phyloP scores from a whole-genome alignment of 2,888 invertebrate species.

The Onchidella celtica region DNA sequence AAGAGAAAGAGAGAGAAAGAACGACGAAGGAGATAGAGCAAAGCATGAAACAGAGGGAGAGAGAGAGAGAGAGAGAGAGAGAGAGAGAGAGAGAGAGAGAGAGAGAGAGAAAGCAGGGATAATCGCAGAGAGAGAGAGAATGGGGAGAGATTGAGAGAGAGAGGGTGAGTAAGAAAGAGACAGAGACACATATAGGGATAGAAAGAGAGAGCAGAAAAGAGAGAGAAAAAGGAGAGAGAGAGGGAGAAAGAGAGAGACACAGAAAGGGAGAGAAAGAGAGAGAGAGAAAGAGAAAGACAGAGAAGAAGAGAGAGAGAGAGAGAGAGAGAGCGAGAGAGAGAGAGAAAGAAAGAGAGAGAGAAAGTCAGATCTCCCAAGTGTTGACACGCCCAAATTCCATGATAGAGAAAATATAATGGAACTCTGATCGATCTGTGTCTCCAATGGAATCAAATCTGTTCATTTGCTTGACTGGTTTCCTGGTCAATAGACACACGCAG shows the following conservation, averaged over 20 bases:
- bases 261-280: slow-evolving; percentile 15
- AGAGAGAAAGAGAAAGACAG: not conserved
- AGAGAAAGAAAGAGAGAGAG: not conserved
- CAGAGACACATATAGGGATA: not conserved
- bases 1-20: not conserved
- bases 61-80: slow-evolving; percentile 8
- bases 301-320: not conserved
- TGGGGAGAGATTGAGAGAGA: not conserved
- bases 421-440: no score
- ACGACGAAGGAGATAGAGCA: not conserved
- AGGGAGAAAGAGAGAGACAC: slow-evolving; percentile 21
- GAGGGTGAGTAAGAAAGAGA: not conserved
- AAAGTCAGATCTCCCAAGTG: no score
- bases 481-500: not conserved
- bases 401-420: not conserved
- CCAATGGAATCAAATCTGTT: no score
- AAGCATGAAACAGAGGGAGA: not conserved
- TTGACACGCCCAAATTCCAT: no score
- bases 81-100: not conserved
- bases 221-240: not conserved
- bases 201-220: not conserved
- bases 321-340: not conserved
- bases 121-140: not conserved
- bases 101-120: not conserved
- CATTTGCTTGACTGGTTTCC: no score